A percentile compares a stretch with the other conserved stretches of the same genome.
Evolutionary conservation across 2,888 invertebrate genomes (phyloP).

Genomic region (Molanna angustata): DNA sequence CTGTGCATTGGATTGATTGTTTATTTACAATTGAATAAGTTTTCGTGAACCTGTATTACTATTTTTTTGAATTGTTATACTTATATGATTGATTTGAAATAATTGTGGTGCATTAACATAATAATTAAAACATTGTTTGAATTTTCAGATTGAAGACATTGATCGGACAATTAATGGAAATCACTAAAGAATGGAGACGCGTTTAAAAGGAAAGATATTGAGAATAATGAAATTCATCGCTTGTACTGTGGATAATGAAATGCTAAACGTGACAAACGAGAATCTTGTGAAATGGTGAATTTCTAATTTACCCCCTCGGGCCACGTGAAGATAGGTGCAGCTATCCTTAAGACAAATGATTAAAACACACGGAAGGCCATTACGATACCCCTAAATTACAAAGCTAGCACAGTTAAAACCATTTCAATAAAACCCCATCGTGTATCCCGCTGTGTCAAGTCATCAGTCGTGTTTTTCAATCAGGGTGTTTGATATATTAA

Average conservation of each 20-base stretch:
- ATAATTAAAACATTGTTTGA: too few species aligned
- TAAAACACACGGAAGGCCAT: slow-evolving; percentile 25
- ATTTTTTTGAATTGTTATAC: too few species aligned
- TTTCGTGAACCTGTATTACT: too few species aligned
- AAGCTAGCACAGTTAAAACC: slow-evolving; percentile 12
- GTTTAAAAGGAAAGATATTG: not conserved
- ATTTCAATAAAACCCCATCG: slow-evolving; percentile 20
- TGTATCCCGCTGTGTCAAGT: slow-evolving; percentile 12
- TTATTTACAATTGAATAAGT: too few species aligned
- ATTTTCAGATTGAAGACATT: too few species aligned
- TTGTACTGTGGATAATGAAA: slow-evolving; percentile 17
- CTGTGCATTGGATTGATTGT: too few species aligned
- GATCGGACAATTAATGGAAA: too few species aligned
- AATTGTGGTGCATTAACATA: too few species aligned
- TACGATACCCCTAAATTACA: slow-evolving; percentile 18
- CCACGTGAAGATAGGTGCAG: slow-evolving; percentile 18
- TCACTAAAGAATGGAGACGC: too few species aligned
- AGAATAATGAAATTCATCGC: slow-evolving; percentile 2
- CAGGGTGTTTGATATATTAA: slow-evolving; percentile 6
- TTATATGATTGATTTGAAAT: too few species aligned
- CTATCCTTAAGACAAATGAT: slow-evolving; percentile 27
- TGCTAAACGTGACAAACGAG: slow-evolving; percentile 25
- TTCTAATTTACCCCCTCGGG: slow-evolving; percentile 29
- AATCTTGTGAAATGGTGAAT: slow-evolving; percentile 23
- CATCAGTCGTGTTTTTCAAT: slow-evolving; percentile 12